These are phyloP conservation scores for Tapirus terrestris DNA, from an alignment of 2,113 vertebrate species.

Conservation along the genomic window DNA sequence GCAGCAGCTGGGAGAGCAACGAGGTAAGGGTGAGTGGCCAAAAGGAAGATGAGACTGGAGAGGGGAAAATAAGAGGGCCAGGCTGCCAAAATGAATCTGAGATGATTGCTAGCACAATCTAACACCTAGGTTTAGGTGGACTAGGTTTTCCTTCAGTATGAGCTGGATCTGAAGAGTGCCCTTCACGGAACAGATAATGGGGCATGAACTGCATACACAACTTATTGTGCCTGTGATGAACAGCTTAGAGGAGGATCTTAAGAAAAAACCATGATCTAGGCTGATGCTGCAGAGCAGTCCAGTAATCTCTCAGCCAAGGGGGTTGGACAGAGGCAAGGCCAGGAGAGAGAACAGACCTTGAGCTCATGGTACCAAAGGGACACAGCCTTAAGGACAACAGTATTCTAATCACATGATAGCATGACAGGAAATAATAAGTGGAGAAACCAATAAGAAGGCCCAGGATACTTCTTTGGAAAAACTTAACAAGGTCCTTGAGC, in stretches of 20 bases:
- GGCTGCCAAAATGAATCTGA: accelerated
- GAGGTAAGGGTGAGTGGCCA: not conserved
- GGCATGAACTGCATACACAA: slow-evolving; percentile 56
- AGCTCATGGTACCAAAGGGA: slow-evolving; percentile 66
- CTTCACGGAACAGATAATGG: slow-evolving; percentile 69
- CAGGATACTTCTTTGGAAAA: slow-evolving; percentile 64
- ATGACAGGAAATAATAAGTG: slow-evolving; percentile 32
- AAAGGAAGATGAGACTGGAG: not conserved
- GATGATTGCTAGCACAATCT: not conserved
- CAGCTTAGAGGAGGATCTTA: slow-evolving; percentile 51
- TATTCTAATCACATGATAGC: slow-evolving; percentile 18
- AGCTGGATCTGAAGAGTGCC: slow-evolving; percentile 32
- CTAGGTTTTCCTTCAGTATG: slow-evolving; percentile 56
- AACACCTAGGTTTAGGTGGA: not conserved
- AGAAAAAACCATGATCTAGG: slow-evolving; percentile 62
- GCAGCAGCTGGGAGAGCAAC: not conserved
- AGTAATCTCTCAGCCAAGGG: slow-evolving; percentile 27
- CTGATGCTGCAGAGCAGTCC: not conserved
- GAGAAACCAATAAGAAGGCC: slow-evolving; percentile 9
- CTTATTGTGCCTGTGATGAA: slow-evolving; percentile 69
- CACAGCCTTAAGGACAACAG: slow-evolving; percentile 52
- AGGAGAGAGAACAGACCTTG: not conserved
- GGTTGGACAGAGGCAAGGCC: not conserved
- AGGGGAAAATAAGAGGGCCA: not conserved
- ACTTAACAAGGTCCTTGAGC: not conserved